Percentiles rank a stretch among this genome's conserved stretches.
These are phyloP conservation scores for Troilus luridus DNA, from an alignment of 2,888 invertebrate genomes.

Conservation along the genomic window DNA sequence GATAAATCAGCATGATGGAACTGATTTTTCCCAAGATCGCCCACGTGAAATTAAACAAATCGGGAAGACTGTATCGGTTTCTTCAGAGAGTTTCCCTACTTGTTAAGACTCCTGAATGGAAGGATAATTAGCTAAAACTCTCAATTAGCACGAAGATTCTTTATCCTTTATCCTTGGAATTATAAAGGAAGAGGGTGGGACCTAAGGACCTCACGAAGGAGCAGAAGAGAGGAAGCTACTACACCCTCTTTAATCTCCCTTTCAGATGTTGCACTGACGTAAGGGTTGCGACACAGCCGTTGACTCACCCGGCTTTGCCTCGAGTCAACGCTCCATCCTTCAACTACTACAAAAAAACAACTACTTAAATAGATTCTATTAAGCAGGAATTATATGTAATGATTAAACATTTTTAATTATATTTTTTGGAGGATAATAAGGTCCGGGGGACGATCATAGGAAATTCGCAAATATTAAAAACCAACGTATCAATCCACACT, in stretches of 20 bases:
- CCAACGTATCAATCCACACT: too few relatives aligned
- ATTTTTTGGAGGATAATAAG: too few relatives aligned
- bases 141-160: not conserved
- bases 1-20: too few relatives aligned
- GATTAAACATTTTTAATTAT: too few relatives aligned
- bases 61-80: too few relatives aligned
- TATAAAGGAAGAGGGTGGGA: not conserved
- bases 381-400: too few relatives aligned
- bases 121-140: not conserved
- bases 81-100: too few relatives aligned
- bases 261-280: constrained; percentile 34
- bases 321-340: not conserved
- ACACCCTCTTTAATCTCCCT: constrained; percentile 11
- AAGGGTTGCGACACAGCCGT: constrained; percentile 14
- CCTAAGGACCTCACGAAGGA: not conserved
- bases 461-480: too few relatives aligned
- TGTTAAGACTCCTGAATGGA: not conserved
- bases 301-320: not conserved
- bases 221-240: not conserved
- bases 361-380: too few relatives aligned
- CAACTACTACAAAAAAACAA: not conserved
- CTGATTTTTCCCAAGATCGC: too few relatives aligned
- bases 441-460: too few relatives aligned
- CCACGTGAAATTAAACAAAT: too few relatives aligned
- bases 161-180: not conserved